Evolutionary conservation across 1,140 invertebrate species (phyloP), one percentile per base, ranked within the genome.

Genomic region (Drosophila sucinea): DNA sequence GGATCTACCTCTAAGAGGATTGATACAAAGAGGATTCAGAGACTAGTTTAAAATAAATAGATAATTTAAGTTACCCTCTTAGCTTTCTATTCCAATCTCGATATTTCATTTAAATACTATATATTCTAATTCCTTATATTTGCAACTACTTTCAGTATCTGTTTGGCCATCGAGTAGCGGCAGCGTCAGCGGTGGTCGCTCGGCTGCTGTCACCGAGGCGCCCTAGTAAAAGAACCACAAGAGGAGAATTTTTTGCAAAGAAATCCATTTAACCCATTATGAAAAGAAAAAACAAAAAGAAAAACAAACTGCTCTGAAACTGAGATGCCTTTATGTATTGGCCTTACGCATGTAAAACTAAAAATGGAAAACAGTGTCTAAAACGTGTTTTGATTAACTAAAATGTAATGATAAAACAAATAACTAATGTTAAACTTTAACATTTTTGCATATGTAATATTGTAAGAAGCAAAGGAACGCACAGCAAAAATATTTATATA

Each of bases 81-180:
- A 17, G 17, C 17, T 17, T 17, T 17, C 17, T 17, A 17, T 17
- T 17, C 17, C 17, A 17, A 17, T 17, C 17, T 17, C 17, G 17
- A 17, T 17, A 17, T 17, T 17, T 17, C 17, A 17, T 17, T 17
- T 17, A 17, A 17, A 17, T 17, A 23, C 2, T 25, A 0, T 6
- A 47, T 23, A 23, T 47, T 1, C 41, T 61, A 67, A 69, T n/a
- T 11, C 30, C 38, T 30, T 44, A 1, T 51, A 1, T 6, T 11
- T 58, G 8, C 32, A 27, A 32, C 44, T 3, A 27, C 27, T 87
- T 91, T 6, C 89, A 91, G 90, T 90, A 33, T 85, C 90, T 54
- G 67, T 83, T 60, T 79, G 85, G 76, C 90, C 85, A 44, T 63
- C 82, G 5, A 73, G 90, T 62, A 73, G 81, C 73, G 77, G 68